Conservation (phyloP, 2,888 invertebrate species). For the Hydraecia micacea region DNA sequence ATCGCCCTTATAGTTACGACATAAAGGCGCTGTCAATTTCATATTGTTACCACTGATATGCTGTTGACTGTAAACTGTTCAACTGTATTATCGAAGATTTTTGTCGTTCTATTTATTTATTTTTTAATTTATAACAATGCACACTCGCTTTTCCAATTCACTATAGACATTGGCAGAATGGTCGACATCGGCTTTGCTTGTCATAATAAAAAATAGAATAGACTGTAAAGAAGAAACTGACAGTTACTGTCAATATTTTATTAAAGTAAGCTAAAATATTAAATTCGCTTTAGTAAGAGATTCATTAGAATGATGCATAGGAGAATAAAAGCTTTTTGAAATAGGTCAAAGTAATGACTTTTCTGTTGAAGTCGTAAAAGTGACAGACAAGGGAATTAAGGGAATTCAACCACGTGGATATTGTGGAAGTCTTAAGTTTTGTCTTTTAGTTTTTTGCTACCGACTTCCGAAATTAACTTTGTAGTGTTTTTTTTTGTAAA, state of each 20-base stretch:
- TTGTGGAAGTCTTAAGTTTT: neutral
- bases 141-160: neutral
- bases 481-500: neutral
- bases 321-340: neutral
- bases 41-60: neutral
- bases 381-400: slow-evolving; percentile 3
- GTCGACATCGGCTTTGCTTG: neutral
- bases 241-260: neutral
- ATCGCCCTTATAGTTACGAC: neutral
- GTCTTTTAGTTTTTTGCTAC: neutral
- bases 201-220: neutral
- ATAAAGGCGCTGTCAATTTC: neutral
- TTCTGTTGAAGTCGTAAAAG: slow-evolving; percentile 18
- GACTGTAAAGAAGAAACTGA: neutral
- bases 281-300: neutral
- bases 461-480: neutral
- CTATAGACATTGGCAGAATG: neutral
- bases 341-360: slow-evolving; percentile 16
- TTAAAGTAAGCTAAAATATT: slow-evolving; percentile 3
- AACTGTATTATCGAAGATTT: neutral
- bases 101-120: neutral
- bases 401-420: slow-evolving; percentile 11
- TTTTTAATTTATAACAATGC: too few species aligned
- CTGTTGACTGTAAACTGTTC: neutral
- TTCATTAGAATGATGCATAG: slow-evolving; percentile 16